These are phyloP conservation scores for Ellobius talpinus DNA, from an alignment of 2,113 vertebrate species.

Conservation along the genomic window DNA sequence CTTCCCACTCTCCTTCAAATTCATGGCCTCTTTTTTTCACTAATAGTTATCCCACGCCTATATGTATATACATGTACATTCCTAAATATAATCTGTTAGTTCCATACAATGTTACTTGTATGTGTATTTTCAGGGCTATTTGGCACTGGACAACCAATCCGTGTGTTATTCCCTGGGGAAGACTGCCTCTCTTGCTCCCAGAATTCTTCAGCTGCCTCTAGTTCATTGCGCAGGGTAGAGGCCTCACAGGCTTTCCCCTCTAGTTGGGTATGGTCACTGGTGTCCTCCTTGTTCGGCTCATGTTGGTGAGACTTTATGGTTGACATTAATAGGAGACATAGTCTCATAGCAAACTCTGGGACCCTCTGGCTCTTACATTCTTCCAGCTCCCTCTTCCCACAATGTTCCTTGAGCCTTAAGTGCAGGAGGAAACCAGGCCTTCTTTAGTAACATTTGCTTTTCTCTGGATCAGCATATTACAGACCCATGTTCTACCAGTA, in stretches of 20 bases:
- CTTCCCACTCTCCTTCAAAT: background rate
- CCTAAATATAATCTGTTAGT: background rate
- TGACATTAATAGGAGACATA: background rate
- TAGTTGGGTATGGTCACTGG: rapidly evolving
- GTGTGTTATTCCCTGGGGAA: background rate
- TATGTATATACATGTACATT: background rate
- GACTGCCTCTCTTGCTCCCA: background rate
- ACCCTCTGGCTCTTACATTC: background rate
- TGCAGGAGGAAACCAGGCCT: background rate
- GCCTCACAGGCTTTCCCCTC: background rate
- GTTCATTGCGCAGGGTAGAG: background rate
- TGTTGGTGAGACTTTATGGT: background rate
- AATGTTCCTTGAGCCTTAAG: background rate
- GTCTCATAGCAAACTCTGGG: background rate
- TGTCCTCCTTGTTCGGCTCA: background rate
- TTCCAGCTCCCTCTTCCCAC: background rate
- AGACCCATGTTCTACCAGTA: background rate
- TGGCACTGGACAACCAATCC: background rate
- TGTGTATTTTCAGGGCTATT: background rate
- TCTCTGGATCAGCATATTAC: background rate
- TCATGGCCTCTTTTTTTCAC: background rate
- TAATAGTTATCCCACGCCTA: background rate
- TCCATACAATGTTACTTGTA: background rate
- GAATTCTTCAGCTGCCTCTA: background rate
- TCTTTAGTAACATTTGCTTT: constrained; percentile 39